Conservation (phyloP, 2,888 invertebrate species). For the Deladenus siricidicola region DNA sequence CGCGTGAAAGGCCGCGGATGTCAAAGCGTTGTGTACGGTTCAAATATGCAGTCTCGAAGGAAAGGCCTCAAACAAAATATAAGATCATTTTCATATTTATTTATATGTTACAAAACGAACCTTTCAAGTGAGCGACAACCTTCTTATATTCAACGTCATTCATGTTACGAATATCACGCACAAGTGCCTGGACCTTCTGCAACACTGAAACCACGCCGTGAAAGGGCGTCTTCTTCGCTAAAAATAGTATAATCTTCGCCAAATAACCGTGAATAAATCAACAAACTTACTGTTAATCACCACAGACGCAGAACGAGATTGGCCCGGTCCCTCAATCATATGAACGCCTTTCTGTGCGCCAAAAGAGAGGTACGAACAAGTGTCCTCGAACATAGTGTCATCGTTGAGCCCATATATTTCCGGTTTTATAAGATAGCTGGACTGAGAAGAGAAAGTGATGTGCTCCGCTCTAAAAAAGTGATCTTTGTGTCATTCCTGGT, state of each 20-base stretch:
- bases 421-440: slow-evolving; percentile 11
- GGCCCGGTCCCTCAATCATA: neutral
- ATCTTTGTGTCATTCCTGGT: too few species aligned
- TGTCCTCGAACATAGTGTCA: slow-evolving; percentile 4
- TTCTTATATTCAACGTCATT: neutral
- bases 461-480: neutral
- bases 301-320: neutral
- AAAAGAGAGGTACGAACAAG: slow-evolving; percentile 9
- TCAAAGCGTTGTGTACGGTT: too few species aligned
- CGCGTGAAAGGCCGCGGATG: too few species aligned
- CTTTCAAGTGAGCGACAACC: neutral
- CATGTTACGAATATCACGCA: neutral
- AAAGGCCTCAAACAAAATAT: too few species aligned
- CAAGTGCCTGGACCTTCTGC: neutral
- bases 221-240: neutral
- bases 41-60: too few species aligned
- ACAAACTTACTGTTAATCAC: neutral
- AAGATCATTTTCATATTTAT: too few species aligned
- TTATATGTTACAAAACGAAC: too few species aligned
- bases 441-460: slow-evolving; percentile 8
- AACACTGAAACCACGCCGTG: neutral
- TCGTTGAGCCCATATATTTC: neutral
- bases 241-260: neutral
- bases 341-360: slow-evolving; percentile 15
- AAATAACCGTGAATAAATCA: neutral